phyloP scores from a whole-genome alignment of 2,888 invertebrate species.

The Adelphocoris suturalis region DNA sequence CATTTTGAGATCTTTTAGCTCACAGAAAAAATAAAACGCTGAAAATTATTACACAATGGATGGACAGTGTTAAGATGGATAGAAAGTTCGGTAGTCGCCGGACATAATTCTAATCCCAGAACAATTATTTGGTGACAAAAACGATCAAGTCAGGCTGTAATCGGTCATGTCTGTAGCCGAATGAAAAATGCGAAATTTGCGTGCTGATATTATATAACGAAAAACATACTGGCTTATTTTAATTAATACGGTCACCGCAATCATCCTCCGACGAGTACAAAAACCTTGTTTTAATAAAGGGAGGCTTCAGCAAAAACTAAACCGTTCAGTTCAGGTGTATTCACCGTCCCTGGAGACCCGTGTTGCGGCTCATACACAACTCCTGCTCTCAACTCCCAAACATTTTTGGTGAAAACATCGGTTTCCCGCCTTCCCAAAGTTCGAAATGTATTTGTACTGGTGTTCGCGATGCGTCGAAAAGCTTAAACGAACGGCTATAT shows the following conservation, averaged over 20 bases:
- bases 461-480: neutral
- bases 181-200: too few species aligned
- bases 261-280: neutral
- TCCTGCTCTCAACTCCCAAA: neutral
- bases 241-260: conserved; percentile 11
- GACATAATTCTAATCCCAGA: too few species aligned
- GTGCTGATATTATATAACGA: too few species aligned
- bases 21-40: too few species aligned
- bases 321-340: neutral
- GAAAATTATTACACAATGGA: too few species aligned
- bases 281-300: conserved; percentile 17
- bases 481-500: neutral
- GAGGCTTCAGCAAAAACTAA: neutral
- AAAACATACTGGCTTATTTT: neutral
- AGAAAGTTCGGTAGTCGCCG: too few species aligned
- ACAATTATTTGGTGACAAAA: too few species aligned
- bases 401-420: neutral
- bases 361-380: neutral
- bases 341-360: neutral
- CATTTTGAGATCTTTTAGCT: too few species aligned
- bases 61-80: too few species aligned
- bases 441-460: neutral
- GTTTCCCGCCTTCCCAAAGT: neutral
- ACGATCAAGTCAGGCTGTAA: too few species aligned
- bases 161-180: too few species aligned